Conservation (phyloP, 2,888 invertebrate species). For the Epsilonema sp. region DNA sequence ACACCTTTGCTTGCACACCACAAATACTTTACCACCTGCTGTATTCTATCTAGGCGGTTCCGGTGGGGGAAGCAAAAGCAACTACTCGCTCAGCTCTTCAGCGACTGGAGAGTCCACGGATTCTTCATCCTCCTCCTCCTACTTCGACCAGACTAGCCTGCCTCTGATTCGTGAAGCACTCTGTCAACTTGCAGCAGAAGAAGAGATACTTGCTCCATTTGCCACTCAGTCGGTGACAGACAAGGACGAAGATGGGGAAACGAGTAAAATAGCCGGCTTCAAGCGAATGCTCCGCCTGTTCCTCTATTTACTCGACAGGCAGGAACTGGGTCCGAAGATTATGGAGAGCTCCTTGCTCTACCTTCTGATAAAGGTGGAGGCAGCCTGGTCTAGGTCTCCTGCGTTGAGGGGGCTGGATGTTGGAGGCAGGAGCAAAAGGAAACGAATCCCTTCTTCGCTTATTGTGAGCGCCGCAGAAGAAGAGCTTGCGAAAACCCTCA, state of each 20-base stretch:
- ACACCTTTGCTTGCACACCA: too few relatives aligned
- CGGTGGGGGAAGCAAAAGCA: too few relatives aligned
- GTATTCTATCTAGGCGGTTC: too few relatives aligned
- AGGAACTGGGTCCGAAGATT: constrained; percentile 58
- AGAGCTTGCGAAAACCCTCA: constrained; percentile 61
- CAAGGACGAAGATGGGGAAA: not conserved
- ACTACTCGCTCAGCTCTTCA: too few relatives aligned
- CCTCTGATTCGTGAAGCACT: constrained; percentile 1
- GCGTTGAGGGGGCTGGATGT: too few relatives aligned
- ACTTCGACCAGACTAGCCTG: not conserved
- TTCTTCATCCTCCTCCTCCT: too few relatives aligned
- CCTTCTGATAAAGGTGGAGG: too few relatives aligned
- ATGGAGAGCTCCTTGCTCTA: constrained; percentile 55
- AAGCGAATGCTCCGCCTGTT: constrained; percentile 46
- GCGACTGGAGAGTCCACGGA: constrained; percentile 17
- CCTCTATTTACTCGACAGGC: constrained; percentile 61
- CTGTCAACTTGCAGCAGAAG: not conserved
- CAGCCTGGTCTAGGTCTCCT: too few relatives aligned
- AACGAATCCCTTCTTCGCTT: too few relatives aligned
- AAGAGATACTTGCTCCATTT: not conserved
- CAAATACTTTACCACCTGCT: too few relatives aligned
- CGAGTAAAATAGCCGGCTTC: not conserved
- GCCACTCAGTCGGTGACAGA: not conserved
- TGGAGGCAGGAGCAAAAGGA: too few relatives aligned
- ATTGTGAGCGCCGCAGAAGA: constrained; percentile 27